phyloP scores from a whole-genome alignment of 1,140 invertebrate genomes.

The Penaeus vannamei region DNA sequence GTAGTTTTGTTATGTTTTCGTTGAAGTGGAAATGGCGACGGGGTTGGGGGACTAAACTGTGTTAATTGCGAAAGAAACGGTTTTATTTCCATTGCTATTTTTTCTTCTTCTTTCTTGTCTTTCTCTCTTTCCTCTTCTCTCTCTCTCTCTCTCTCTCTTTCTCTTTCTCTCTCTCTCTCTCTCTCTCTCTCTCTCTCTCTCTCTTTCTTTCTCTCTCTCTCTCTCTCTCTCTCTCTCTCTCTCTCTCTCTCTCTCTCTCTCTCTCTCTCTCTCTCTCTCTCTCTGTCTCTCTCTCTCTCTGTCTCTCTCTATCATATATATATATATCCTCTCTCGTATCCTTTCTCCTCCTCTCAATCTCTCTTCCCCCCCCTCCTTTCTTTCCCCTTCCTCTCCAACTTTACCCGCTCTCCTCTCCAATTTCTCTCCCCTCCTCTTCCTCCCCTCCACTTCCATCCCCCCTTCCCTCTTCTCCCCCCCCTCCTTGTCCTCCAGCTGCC shows the following conservation, averaged over 20 bases:
- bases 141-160: slow-evolving; percentile 25
- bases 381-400: neutral
- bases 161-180: neutral
- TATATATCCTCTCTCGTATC: neutral
- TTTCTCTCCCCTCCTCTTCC: slow-evolving; percentile 1
- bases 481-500: neutral
- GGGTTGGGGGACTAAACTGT: too few relatives aligned
- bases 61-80: too few relatives aligned
- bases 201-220: too few relatives aligned
- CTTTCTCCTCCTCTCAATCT: slow-evolving; percentile 13
- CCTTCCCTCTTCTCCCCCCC: too few relatives aligned
- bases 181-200: too few relatives aligned
- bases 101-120: too few relatives aligned
- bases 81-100: too few relatives aligned
- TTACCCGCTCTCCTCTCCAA: neutral
- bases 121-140: neutral
- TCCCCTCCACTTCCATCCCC: neutral
- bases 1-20: too few relatives aligned
- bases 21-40: too few relatives aligned
- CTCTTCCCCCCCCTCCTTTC: neutral
- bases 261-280: slow-evolving; percentile 24
- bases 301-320: neutral
- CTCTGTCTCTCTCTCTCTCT: slow-evolving; percentile 19
- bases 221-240: neutral
- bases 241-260: neutral